Evolutionary conservation across 2,888 invertebrate species (phyloP), one percentile per base, ranked within the genome.

Genomic region (Cephalotes varians): DNA sequence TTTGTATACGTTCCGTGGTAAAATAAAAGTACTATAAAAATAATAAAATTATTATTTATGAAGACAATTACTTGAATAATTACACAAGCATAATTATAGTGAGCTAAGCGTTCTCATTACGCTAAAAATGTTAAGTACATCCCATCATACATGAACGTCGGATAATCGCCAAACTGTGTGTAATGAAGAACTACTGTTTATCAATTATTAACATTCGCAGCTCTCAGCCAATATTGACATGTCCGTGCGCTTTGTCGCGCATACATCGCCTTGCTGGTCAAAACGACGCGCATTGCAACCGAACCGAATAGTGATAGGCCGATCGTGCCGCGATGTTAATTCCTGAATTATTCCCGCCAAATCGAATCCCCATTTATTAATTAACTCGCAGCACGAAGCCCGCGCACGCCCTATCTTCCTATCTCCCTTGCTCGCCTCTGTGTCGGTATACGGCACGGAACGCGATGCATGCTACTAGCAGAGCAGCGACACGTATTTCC

Each of bases 361-460:
- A 89, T 89, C 89, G 88, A 89, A 88, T 89, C 77, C 71, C 84
- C 88, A 83, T 90, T 89, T 89, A 89, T 89, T 89, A 89, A 89
- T 89, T 88, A 89, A 89, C 34, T 69, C 73, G 44, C 76, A 81
- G 84, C 84, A 76, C 83, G 86, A 79, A 81, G 72, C 76, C 76
- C 64, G 12, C 21, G 72, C 76, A 72, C 64, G 12, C 21, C 5
- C 37, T 18, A 21, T 7, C 58, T n/a, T 34, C 12, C 65, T 21
- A 21, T 4, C 76, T 40, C n/a, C 10, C 31, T 15, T 6, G 21
- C 15, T 25, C 7, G 37, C 37, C 6, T 25, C 62, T 40, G 77
- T 71, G 69, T 80, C 84, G 60, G 58, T 62, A 56, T 49, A 54
- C 28, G 25, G 49, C 40, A 25, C 58, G 65, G 49, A 58, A 58